Evolutionary conservation across 2,797 vertebrate species (phyloP).

Genomic region (Tiaroga cobitis): DNA sequence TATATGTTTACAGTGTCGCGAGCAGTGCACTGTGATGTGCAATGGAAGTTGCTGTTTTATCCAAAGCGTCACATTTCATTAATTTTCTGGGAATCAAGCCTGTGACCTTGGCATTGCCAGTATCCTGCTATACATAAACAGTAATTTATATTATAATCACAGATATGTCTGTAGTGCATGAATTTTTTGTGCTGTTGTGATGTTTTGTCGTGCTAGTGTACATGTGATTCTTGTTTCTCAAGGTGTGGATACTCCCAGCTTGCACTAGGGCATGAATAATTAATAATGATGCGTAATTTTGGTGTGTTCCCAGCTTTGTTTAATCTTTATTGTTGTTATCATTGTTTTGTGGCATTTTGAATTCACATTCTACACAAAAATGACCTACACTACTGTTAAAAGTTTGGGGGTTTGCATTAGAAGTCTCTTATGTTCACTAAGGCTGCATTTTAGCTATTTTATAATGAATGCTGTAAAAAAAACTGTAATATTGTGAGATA

Average conservation of each 20-base stretch:
- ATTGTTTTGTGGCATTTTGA: neutral
- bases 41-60: too few relatives aligned
- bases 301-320: neutral
- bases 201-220: neutral
- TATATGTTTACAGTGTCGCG: too few relatives aligned
- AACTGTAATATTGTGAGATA: too few relatives aligned
- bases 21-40: too few relatives aligned
- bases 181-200: neutral
- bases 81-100: too few relatives aligned
- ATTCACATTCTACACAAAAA: neutral
- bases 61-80: too few relatives aligned
- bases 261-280: neutral
- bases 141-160: too few relatives aligned
- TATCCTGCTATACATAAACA: too few relatives aligned
- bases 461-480: neutral
- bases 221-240: neutral
- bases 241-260: slow-evolving; percentile 2
- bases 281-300: neutral
- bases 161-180: neutral
- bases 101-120: too few relatives aligned
- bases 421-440: neutral
- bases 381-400: neutral
- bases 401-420: too few relatives aligned
- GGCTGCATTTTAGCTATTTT: neutral
- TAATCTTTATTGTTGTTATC: neutral